These are phyloP conservation scores for Acrossocheilus wenchowensis DNA, from an alignment of 2,797 vertebrate genomes.

Conservation along the genomic window DNA sequence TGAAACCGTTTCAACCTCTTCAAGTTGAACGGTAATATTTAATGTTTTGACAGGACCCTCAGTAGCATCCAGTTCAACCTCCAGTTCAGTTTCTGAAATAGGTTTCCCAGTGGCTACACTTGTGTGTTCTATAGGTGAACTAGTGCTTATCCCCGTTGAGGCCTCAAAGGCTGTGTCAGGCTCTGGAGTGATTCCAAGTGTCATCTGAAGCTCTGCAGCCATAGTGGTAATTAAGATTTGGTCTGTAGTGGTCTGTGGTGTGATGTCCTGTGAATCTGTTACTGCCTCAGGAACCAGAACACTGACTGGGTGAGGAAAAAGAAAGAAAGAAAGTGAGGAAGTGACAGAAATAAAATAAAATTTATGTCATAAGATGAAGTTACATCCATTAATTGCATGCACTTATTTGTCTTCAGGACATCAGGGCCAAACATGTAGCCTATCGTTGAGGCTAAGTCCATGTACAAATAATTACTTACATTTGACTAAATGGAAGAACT, in stretches of 20 bases:
- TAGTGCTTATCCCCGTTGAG: conserved; percentile 6
- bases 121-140: not conserved
- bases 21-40: not conserved
- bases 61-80: not conserved
- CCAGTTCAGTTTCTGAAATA: conserved; percentile 9
- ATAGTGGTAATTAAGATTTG: conserved; percentile 61
- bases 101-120: conserved; percentile 10
- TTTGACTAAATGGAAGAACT: conserved; percentile 12
- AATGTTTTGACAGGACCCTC: not conserved
- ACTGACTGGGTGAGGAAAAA: conserved; percentile 31
- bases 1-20: not conserved
- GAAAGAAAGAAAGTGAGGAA: conserved; percentile 8
- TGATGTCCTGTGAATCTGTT: conserved; percentile 10
- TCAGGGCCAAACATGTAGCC: not conserved
- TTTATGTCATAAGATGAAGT: not conserved
- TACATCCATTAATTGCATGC: not conserved
- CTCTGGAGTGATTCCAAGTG: conserved; percentile 36
- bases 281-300: conserved; percentile 28
- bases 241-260: conserved; percentile 65
- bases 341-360: not conserved
- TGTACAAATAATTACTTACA: conserved; percentile 20
- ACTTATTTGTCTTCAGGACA: not conserved
- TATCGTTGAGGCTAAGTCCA: not conserved
- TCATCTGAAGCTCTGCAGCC: conserved; percentile 60
- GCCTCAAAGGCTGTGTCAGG: conserved; percentile 32